These are phyloP conservation scores for Columbina picui DNA, from an alignment of 2,113 vertebrate genomes.

Conservation along the genomic window DNA sequence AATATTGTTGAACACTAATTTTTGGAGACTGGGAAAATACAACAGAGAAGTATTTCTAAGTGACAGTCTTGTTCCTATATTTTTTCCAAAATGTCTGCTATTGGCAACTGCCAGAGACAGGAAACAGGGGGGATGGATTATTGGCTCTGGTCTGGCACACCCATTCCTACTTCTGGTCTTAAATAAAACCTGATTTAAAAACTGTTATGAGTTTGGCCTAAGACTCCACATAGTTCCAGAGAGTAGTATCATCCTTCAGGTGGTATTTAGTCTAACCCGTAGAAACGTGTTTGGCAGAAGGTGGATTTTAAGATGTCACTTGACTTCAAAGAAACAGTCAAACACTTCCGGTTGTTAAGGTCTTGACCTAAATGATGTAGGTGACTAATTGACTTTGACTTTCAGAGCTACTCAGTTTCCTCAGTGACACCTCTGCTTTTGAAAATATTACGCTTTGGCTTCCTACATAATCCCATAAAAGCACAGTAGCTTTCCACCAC, in stretches of 20 bases:
- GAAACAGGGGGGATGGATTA: background rate
- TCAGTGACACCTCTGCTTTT: background rate
- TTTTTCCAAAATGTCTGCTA: background rate
- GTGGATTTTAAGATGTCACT: background rate
- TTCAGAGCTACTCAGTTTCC: background rate
- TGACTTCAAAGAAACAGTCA: background rate
- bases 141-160: background rate
- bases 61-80: background rate
- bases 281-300: background rate
- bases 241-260: background rate
- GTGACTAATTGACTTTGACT: background rate
- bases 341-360: background rate
- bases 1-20: background rate
- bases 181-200: background rate
- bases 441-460: background rate
- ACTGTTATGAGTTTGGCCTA: background rate
- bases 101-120: background rate
- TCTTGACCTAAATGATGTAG: background rate
- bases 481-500: background rate
- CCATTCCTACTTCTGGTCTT: background rate
- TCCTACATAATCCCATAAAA: background rate
- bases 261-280: background rate
- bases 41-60: background rate
- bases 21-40: background rate
- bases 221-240: accelerated